Percentiles rank a stretch among this genome's conserved stretches.
Evolutionary conservation across 2,113 vertebrate species (phyloP).

Genomic region (Cheirogaleus medius): DNA sequence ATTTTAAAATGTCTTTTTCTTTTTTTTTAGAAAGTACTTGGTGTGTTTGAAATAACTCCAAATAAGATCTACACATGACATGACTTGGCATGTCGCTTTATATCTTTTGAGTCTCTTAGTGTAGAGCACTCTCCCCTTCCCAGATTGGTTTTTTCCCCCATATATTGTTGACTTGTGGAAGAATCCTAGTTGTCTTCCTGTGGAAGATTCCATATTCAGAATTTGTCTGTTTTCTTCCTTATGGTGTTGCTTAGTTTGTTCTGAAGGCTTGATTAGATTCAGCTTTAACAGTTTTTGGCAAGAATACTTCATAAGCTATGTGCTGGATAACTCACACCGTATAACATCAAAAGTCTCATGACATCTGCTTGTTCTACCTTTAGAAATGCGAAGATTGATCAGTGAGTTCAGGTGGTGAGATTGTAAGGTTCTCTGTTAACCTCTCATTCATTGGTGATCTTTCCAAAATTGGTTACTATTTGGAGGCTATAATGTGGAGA

Average conservation of each 20-base stretch:
- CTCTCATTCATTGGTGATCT: not conserved
- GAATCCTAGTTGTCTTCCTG: not conserved
- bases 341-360: not conserved
- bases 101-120: not conserved
- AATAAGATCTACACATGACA: not conserved
- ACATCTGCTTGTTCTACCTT: not conserved
- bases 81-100: not conserved
- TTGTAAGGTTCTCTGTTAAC: not conserved
- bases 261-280: not conserved
- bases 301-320: not conserved
- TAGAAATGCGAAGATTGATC: not conserved
- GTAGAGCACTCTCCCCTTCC: not conserved
- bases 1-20: not conserved
- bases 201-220: not conserved
- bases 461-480: not conserved
- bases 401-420: not conserved
- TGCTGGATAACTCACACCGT: not conserved
- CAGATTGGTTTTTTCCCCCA: not conserved
- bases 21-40: not conserved
- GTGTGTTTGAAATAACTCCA: not conserved
- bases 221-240: not conserved
- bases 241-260: not conserved
- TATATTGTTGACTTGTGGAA: not conserved
- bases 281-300: not conserved
- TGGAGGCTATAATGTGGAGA: not conserved